These are phyloP conservation scores for Poicephalus gulielmi DNA, from an alignment of 2,113 vertebrate genomes.

Conservation along the genomic window DNA sequence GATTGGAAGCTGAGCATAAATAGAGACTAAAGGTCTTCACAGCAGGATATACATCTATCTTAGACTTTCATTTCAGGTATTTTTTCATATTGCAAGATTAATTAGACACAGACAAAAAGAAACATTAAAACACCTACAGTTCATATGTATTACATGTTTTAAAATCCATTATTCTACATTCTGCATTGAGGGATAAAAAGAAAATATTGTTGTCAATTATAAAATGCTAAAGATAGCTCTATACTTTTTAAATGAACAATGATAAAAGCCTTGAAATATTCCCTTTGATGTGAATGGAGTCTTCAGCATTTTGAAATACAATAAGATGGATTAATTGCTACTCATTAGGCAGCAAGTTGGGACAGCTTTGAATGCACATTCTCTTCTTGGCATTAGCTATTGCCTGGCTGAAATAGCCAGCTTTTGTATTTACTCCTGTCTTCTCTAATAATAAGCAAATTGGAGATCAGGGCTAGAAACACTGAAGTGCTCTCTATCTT, in stretches of 20 bases:
- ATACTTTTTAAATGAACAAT: constrained; percentile 77
- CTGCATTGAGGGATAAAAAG: constrained; percentile 48
- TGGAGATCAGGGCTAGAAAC: constrained; percentile 87
- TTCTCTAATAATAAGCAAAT: constrained; percentile 96
- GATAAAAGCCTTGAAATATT: constrained; percentile 80
- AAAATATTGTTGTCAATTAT: constrained; percentile 72
- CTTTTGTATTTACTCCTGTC: constrained; percentile 94
- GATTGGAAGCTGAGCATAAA: neutral
- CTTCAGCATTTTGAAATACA: constrained; percentile 86
- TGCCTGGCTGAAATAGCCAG: constrained; percentile 87
- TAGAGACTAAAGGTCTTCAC: constrained; percentile 11
- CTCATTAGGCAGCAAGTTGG: constrained; percentile 86
- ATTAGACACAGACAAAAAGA: constrained; percentile 25
- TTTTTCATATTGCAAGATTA: constrained; percentile 34
- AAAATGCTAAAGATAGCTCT: constrained; percentile 77
- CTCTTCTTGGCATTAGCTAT: constrained; percentile 84
- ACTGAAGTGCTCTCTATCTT: constrained; percentile 81
- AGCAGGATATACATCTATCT: neutral
- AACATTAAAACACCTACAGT: constrained; percentile 48
- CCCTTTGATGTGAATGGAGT: constrained; percentile 90
- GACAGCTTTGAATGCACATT: constrained; percentile 86
- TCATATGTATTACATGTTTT: constrained; percentile 31
- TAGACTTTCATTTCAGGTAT: constrained; percentile 13
- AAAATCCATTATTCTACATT: constrained; percentile 65
- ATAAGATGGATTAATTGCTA: constrained; percentile 90